phyloP scores from a whole-genome alignment of 2,888 invertebrate genomes.

The Raillietiella orientalis region DNA sequence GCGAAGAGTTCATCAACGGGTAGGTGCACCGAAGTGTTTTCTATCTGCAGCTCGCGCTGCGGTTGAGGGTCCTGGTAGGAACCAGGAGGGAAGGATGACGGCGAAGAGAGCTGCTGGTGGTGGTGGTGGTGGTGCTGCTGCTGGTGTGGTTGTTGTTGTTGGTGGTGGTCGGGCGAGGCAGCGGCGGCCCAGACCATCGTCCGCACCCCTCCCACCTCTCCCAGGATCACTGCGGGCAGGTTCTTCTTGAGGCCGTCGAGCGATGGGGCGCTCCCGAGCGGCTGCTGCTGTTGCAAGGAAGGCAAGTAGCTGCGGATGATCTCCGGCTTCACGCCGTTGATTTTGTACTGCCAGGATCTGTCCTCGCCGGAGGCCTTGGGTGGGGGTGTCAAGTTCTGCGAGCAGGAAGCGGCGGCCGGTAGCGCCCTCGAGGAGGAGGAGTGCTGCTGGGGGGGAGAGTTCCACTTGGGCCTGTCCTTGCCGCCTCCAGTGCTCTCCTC shows the following conservation, averaged over 20 bases:
- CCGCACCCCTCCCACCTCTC: slow-evolving; percentile 49
- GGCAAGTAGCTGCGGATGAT: slow-evolving; percentile 6
- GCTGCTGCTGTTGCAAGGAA: slow-evolving; percentile 5
- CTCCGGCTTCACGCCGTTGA: slow-evolving; percentile 6
- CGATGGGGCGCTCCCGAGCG: slow-evolving; percentile 8
- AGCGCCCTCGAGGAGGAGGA: too few relatives aligned
- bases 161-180: slow-evolving; percentile 5
- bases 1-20: too few relatives aligned
- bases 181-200: slow-evolving; percentile 32
- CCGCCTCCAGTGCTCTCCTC: too few relatives aligned
- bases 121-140: slow-evolving; percentile 28
- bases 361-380: too few relatives aligned
- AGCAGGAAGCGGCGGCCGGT: too few relatives aligned
- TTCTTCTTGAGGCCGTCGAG: slow-evolving; percentile 11
- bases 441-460: too few relatives aligned
- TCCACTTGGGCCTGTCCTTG: too few relatives aligned
- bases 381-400: too few relatives aligned
- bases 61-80: not conserved
- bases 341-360: too few relatives aligned
- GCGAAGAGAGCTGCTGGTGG: too few relatives aligned
- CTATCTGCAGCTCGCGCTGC: slow-evolving; percentile 3
- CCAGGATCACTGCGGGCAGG: slow-evolving; percentile 67
- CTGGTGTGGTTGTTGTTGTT: slow-evolving; percentile 39
- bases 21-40: too few relatives aligned
- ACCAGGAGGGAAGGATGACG: too few relatives aligned